Evolutionary conservation across 2,113 vertebrate species (phyloP), one percentile per base, ranked within the genome.

Genomic region (Apodemus sylvaticus): DNA sequence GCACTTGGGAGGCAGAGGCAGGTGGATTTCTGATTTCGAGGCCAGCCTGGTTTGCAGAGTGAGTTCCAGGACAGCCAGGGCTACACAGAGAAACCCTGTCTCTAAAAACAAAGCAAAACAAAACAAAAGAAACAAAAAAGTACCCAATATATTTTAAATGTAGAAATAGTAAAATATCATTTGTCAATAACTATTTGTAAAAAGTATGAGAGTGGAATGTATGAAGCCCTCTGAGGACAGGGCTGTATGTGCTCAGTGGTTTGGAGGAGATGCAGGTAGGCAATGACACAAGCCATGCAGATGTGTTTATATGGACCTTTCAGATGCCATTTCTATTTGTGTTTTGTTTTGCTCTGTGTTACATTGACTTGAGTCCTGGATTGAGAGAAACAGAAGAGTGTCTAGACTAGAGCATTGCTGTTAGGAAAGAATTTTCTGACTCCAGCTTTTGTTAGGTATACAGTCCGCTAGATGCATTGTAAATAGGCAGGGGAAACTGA

Each of bases 321-420:
- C 45, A 51, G 68, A 85, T n/a, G 55, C 64, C 91, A 66, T 94
- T 79, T 87, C 83, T 68, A 70, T 62, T 95, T 93, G 45, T 16
- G 34, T 88, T 93, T 91, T 79, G 14, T 73, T 94, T 68, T 86
- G 31, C 90, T 94, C 16, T 93, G n/a, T 87, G 78, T 62, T 36
- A 76, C 20, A 73, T 68, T 16, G 20, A 68, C 29, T 76, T 95
- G 70, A 42, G 36, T 60, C 10, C 51, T 48, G 31, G 19, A 48
- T 55, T 97, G 58, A 68, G 3, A 71, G 58, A 89, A 53, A 48
- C 76, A 71, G 62, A 48, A 92, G 58, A 45, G 20, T 7, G 58
- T 93, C 42, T 74, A 92, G 90, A n/a, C 53, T n/a, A 51, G 73
- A 94, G 51, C 51, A 13, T 70, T 71, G 11, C 42, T 71, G 51